Evolutionary conservation across 2,888 invertebrate species (phyloP).

Genomic region (Tillus elongatus): DNA sequence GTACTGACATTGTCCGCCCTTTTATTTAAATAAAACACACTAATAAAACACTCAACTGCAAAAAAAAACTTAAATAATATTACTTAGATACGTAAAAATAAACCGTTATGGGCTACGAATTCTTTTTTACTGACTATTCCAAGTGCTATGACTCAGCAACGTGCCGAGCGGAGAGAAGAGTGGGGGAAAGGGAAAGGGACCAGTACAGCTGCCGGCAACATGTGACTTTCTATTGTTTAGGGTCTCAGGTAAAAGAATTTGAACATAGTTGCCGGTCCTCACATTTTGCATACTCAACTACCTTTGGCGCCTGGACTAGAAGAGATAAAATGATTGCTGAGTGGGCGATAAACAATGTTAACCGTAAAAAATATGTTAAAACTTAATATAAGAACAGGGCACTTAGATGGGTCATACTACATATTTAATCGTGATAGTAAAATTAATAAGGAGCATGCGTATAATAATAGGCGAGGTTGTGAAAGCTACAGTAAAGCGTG

Average conservation of each 20-base stretch:
- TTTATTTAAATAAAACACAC: conserved; percentile 15
- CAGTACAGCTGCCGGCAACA: conserved; percentile 8
- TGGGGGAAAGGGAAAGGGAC: conserved; percentile 8
- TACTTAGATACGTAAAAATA: conserved; percentile 9
- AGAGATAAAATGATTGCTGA: too few relatives aligned
- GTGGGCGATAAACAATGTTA: too few relatives aligned
- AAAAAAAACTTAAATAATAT: conserved; percentile 6
- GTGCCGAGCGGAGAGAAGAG: conserved; percentile 1
- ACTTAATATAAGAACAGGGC: too few relatives aligned
- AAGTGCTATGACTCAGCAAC: too few relatives aligned
- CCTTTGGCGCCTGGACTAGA: conserved; percentile 16
- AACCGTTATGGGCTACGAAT: too few relatives aligned
- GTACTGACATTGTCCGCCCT: conserved; percentile 15
- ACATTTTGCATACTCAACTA: conserved; percentile 16
- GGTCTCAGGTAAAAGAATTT: conserved; percentile 15
- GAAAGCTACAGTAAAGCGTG: too few relatives aligned
- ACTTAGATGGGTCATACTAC: too few relatives aligned
- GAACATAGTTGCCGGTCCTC: conserved; percentile 15
- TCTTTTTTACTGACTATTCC: too few relatives aligned
- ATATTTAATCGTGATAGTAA: too few relatives aligned
- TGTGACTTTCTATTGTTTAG: conserved; percentile 9
- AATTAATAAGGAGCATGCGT: too few relatives aligned
- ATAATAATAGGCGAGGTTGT: too few relatives aligned
- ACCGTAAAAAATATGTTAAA: too few relatives aligned
- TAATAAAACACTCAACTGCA: conserved; percentile 14